These are phyloP conservation scores for Pachydiplax longipennis DNA, from an alignment of 2,888 invertebrate species.

Conservation along the genomic window DNA sequence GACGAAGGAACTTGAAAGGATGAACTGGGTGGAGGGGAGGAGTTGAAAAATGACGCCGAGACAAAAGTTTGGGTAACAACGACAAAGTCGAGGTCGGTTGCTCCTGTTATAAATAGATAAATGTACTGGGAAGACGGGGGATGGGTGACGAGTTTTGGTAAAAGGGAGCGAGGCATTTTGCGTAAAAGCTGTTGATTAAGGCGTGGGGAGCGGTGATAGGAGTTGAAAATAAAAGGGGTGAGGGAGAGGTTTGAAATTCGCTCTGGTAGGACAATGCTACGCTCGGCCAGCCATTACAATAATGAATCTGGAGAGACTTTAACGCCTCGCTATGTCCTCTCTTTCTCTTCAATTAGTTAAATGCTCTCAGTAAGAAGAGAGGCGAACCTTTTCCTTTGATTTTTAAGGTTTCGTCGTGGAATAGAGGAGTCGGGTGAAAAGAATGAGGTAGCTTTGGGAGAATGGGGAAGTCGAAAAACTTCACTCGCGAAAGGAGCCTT, in stretches of 20 bases:
- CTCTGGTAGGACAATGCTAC: neutral
- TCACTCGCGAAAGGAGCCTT: neutral
- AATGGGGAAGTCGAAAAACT: neutral
- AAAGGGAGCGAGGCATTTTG: neutral
- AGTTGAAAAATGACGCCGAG: neutral
- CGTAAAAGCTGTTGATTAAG: neutral
- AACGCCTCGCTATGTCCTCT: neutral
- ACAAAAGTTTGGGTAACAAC: neutral
- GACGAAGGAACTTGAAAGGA: neutral
- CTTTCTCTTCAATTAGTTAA: slow-evolving; percentile 23
- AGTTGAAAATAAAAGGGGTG: neutral
- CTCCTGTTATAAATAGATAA: neutral
- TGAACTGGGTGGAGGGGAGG: neutral
- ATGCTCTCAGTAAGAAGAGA: neutral
- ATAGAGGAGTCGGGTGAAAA: neutral
- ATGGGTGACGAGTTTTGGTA: neutral
- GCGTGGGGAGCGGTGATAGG: neutral
- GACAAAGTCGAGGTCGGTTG: neutral
- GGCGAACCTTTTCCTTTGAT: neutral
- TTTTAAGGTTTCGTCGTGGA: neutral
- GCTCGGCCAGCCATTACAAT: neutral
- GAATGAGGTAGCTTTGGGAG: neutral
- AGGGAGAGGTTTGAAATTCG: neutral
- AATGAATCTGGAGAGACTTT: neutral
- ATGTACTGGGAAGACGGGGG: neutral